A percentile compares a stretch with the other conserved stretches of the same genome.
Evolutionary conservation across 2,888 invertebrate genomes (phyloP).

Genomic region (Parnassius glacialis): DNA sequence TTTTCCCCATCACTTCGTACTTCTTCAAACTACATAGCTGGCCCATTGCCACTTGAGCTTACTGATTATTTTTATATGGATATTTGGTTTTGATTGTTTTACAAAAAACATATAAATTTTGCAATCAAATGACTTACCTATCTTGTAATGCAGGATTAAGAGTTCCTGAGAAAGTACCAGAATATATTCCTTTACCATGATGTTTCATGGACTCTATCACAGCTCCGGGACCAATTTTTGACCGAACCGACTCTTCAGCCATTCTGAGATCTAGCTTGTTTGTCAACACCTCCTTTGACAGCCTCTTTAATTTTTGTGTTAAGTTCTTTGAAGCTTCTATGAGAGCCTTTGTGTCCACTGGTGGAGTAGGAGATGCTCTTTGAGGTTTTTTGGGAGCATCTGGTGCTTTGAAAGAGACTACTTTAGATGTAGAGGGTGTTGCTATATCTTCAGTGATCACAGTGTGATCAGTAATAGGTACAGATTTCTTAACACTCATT

Average conservation of each 20-base stretch:
- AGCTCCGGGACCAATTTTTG: constrained; percentile 83
- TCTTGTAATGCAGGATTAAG: constrained; percentile 96
- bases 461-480: constrained; percentile 50
- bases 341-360: constrained; percentile 86
- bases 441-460: constrained; percentile 55
- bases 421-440: constrained; percentile 67
- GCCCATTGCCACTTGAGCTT: too few species aligned
- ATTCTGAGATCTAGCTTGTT: constrained; percentile 79
- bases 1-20: too few species aligned
- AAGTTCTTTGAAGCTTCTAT: constrained; percentile 95
- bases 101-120: too few species aligned
- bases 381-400: constrained; percentile 66
- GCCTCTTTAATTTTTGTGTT: constrained; percentile 93
- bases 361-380: constrained; percentile 59
- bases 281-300: constrained; percentile 94
- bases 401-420: constrained; percentile 57
- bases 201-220: constrained; percentile 96
- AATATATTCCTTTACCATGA: constrained; percentile 96
- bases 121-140: constrained; percentile 58
- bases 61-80: too few species aligned
- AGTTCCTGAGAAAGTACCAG: constrained; percentile 97
- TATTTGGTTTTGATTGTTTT: too few species aligned
- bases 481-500: constrained; percentile 61
- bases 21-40: too few species aligned
- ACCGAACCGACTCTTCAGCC: constrained; percentile 73